Evolutionary conservation across 1,140 invertebrate species (phyloP).

Genomic region (Amphibalanus amphitrite): DNA sequence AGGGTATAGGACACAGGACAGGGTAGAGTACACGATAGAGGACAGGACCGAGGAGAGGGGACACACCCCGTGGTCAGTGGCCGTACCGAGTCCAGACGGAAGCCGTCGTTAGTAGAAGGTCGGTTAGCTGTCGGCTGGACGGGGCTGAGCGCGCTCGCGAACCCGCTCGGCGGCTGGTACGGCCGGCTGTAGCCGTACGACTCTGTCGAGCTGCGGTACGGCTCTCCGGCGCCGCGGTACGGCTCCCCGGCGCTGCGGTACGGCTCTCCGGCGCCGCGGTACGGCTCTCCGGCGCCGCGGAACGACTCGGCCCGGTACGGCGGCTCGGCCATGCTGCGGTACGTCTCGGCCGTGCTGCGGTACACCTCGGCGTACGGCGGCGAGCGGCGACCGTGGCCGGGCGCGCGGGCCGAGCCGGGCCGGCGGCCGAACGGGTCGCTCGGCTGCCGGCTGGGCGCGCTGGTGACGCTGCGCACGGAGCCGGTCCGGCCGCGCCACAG

Average conservation of each 20-base stretch:
- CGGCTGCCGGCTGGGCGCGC: neutral
- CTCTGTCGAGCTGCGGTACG: no score
- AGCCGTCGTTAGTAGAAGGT: neutral
- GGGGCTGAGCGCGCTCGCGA: neutral
- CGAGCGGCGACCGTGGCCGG: neutral
- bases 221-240: no score
- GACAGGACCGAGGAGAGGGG: no score
- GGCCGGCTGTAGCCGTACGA: neutral
- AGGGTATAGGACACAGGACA: no score
- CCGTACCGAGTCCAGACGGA: neutral
- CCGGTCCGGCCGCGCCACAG: neutral
- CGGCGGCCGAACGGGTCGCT: neutral
- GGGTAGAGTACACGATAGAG: neutral
- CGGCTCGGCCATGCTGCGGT: no score
- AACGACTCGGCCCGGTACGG: no score
- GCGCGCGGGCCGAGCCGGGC: neutral
- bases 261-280: no score
- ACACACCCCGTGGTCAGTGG: neutral
- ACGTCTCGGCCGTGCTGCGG: no score
- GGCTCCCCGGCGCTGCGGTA: no score
- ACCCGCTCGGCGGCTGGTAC: neutral
- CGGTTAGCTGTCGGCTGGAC: neutral
- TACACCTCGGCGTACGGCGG: neutral
- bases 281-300: no score
- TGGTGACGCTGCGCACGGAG: neutral